Percentiles rank a stretch among this genome's conserved stretches.
These are phyloP conservation scores for Hesperophylax magnus DNA, from an alignment of 1,140 invertebrate genomes.

Conservation along the genomic window DNA sequence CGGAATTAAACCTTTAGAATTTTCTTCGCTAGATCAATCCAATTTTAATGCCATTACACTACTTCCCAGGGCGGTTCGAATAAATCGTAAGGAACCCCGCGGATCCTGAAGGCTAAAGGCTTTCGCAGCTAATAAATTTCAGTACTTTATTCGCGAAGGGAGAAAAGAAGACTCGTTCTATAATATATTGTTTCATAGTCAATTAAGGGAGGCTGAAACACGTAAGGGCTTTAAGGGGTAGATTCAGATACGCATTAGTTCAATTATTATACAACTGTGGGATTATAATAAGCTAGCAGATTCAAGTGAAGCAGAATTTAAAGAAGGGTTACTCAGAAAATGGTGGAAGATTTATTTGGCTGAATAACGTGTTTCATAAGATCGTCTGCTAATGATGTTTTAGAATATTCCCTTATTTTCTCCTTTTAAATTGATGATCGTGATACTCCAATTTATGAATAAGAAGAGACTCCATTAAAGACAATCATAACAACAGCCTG, in stretches of 20 bases:
- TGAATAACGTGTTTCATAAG: too few relatives aligned
- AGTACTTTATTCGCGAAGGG: conserved; percentile 34
- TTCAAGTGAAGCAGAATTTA: too few relatives aligned
- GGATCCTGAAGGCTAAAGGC: conserved; percentile 37
- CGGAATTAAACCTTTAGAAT: conserved; percentile 20
- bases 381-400: too few relatives aligned
- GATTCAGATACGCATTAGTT: not conserved
- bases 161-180: conserved; percentile 26
- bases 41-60: conserved; percentile 36
- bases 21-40: conserved; percentile 32
- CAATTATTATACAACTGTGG: too few relatives aligned
- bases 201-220: conserved; percentile 29
- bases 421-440: too few relatives aligned
- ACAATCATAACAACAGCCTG: too few relatives aligned
- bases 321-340: too few relatives aligned
- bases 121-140: conserved; percentile 40
- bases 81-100: conserved; percentile 29
- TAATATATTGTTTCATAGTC: conserved; percentile 42
- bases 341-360: too few relatives aligned
- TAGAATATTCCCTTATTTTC: too few relatives aligned
- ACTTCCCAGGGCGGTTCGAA: conserved; percentile 18
- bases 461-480: too few relatives aligned
- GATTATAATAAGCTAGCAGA: too few relatives aligned
- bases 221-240: not conserved
- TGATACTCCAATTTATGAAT: too few relatives aligned